These are phyloP conservation scores for Eristalinus sepulchralis DNA, from an alignment of 2,888 invertebrate species.

Conservation along the genomic window DNA sequence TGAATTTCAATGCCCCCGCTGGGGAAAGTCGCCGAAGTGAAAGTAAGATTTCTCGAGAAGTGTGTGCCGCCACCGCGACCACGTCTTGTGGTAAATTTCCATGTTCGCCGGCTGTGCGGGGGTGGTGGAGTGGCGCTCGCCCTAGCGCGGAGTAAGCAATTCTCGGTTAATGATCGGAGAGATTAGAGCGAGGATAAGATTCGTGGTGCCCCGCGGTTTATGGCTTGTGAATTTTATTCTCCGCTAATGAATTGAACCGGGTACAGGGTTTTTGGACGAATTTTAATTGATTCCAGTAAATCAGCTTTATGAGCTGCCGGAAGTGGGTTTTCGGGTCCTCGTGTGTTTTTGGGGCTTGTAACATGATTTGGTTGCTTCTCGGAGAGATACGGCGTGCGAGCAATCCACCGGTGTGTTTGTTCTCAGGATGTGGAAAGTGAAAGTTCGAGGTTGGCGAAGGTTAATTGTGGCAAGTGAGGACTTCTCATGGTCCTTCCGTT, in stretches of 20 bases:
- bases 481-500: background rate
- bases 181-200: constrained; percentile 51
- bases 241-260: constrained; percentile 63
- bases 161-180: constrained; percentile 62
- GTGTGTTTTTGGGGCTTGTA: background rate
- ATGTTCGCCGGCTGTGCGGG: background rate
- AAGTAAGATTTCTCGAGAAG: constrained; percentile 37
- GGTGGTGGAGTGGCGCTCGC: background rate
- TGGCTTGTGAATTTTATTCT: constrained; percentile 50
- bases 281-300: constrained; percentile 57
- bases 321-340: constrained; percentile 48
- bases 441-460: background rate
- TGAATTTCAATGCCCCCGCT: constrained; percentile 66
- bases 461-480: background rate
- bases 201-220: constrained; percentile 44
- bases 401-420: background rate
- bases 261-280: constrained; percentile 23
- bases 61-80: background rate
- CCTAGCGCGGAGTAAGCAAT: constrained; percentile 40
- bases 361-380: background rate
- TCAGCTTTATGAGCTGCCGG: constrained; percentile 49
- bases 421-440: background rate
- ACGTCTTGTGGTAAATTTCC: constrained; percentile 23
- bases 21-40: constrained; percentile 70
- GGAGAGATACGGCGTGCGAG: background rate